Base-by-base conservation (phyloP, 2,888 invertebrate genomes). In the Ornithoptera alexandrae region DNA sequence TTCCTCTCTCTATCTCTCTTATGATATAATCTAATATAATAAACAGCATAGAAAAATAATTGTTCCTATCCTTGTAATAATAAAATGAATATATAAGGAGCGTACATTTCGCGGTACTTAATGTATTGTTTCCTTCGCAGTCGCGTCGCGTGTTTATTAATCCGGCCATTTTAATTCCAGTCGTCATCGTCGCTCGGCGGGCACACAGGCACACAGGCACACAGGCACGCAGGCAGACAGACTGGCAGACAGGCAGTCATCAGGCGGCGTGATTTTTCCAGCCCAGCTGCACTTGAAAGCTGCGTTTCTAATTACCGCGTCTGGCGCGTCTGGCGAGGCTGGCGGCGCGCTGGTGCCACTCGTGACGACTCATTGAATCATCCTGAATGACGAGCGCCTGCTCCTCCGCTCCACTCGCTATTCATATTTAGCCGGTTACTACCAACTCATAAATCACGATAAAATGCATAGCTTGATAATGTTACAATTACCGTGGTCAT, bases 221-320 rank as follows among this genome's bases (percentile, higher is more conserved):
- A 12, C 42, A 15, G 42, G 30, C 53, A 15, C 15, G 3, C 46
- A 46, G 46, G 12, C 46, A 46, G 46, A 3, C 15, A 46, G 46
- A 46, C 42, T 12, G 20, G 42, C 39, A 58, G 58, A 57, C 58
- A 66, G 69, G 62, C 69, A 69, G 62, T 62, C 61, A 69, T 69
- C 61, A 39, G 64, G 20, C 42, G 69, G 62, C 57, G 58, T 65
- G 69, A 65, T 65, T 69, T 65, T 69, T 69, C 65, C 66, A 62
- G 62, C 62, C 65, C 65, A 59, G 50, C 66, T 66, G 58, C 69
- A 62, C 69, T 65, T 57, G 65, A 65, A 61, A 20, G 62, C 50
- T n/a, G 59, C 68, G 50, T 53, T 64, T 62, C 69, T 69, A 69
- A 69, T 69, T 69, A 69, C 65, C 36, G 68, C 20, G 68, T 59